phyloP scores from a whole-genome alignment of 1,140 invertebrate genomes.

The Stegodyphus dumicola region DNA sequence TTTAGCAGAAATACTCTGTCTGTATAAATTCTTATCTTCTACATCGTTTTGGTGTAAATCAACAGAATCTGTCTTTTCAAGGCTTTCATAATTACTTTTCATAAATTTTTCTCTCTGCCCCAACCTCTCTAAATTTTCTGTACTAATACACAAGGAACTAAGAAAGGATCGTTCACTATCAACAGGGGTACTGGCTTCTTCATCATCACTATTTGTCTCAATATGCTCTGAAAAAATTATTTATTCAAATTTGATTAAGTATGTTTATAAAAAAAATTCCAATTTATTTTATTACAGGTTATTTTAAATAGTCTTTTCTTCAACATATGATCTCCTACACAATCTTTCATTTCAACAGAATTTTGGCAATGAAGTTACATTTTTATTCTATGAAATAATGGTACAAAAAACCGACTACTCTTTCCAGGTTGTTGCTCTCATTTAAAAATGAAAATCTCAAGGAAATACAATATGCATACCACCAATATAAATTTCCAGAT shows the following conservation, averaged over 20 bases:
- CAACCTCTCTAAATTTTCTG: constrained; percentile 80
- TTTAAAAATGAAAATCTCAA: too few relatives aligned
- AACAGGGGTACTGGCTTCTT: constrained; percentile 64
- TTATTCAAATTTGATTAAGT: too few relatives aligned
- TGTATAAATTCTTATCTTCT: constrained; percentile 29
- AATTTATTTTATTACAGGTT: too few relatives aligned
- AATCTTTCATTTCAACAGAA: too few relatives aligned
- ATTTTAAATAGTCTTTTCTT: too few relatives aligned
- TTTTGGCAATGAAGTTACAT: too few relatives aligned
- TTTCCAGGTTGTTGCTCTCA: too few relatives aligned
- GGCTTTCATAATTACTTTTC: constrained; percentile 81
- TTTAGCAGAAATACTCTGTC: constrained; percentile 65
- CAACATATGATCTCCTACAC: too few relatives aligned
- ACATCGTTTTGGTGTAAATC: constrained; percentile 26
- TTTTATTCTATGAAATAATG: too few relatives aligned
- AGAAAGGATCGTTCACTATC: constrained; percentile 61
- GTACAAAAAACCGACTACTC: too few relatives aligned
- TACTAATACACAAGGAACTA: constrained; percentile 70
- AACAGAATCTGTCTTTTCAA: constrained; percentile 69
- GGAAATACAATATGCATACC: too few relatives aligned
- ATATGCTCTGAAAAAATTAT: constrained; percentile 24
- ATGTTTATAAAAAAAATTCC: constrained; percentile 5
- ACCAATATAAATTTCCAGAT: too few relatives aligned
- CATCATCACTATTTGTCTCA: constrained; percentile 77
- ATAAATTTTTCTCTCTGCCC: constrained; percentile 79